Evolutionary conservation across 2,888 invertebrate genomes (phyloP), one percentile per base, ranked within the genome.

Genomic region (Rugalucina vietnamica): DNA sequence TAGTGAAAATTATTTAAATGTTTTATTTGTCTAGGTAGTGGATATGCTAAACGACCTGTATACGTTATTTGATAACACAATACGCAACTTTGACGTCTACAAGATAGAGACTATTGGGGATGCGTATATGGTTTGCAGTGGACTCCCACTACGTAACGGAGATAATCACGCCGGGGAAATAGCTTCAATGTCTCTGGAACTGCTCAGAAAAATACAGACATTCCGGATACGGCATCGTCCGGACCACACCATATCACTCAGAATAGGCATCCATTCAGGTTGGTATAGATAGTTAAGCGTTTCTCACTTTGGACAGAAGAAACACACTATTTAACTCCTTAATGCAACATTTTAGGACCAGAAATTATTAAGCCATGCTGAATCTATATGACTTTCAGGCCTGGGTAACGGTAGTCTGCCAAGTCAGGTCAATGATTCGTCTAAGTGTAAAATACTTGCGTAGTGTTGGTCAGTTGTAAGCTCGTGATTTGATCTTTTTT

Each of bases 41-140:
- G 84, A 88, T 37, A 83, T 91, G 81, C 75, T 90, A 39, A 90
- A 90, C 57, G 90, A 89, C 95, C 96, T 99, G 94, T 99, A 99
- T 95, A 99, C 99, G 74, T 96, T 98, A 89, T 99, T 99, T 95
- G 99, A 99, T 95, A 96, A 97, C 93, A 98, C 99, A 93, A 99
- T 99, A 91, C 97, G 98, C 95, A 98, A 98, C 92, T 99, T 99
- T 95, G 98, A 99, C 94, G 99, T 99, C 60, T 99, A 99, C 95
- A 99, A 99, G 96, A 99, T 99, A 88, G 94, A 94, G 87, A 94
- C 94, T 2, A 94, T 94, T 14, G 94, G 93, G 1, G 94, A 94
- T 84, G 94, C 94, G 0, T 94, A 94, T 80, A 94, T 94, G 94
- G 94, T 94, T 18, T 94, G 93, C 3, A 92, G 92, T 76, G 95